Conservation (phyloP, 2,113 vertebrate genomes). For the Nothoprocta pentlandii region DNA sequence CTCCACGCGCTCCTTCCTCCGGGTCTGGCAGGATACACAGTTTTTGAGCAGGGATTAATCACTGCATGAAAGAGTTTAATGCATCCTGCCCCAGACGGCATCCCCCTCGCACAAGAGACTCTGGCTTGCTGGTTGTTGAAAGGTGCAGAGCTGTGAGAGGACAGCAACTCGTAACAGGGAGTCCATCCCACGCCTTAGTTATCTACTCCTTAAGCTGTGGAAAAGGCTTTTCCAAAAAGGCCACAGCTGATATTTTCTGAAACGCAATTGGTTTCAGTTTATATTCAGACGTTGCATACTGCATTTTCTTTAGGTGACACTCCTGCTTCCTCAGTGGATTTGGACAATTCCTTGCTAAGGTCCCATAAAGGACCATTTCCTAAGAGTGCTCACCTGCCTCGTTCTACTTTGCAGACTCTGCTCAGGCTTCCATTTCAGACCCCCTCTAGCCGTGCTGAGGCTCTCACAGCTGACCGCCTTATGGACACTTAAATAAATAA, state of each 20-base stretch:
- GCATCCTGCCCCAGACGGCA: not conserved
- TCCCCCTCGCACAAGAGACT: rapidly evolving
- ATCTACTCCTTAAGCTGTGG: not conserved
- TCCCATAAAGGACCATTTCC: not conserved
- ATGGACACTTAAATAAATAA: not conserved
- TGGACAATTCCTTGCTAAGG: not conserved
- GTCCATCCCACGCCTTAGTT: not conserved
- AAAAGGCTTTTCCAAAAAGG: not conserved
- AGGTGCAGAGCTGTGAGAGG: not conserved
- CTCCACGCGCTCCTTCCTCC: rapidly evolving
- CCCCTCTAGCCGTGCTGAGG: not conserved
- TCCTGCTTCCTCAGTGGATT: not conserved
- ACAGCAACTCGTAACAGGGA: rapidly evolving
- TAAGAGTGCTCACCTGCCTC: not conserved
- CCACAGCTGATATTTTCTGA: not conserved
- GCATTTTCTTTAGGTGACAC: not conserved
- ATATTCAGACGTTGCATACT: not conserved
- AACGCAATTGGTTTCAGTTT: rapidly evolving
- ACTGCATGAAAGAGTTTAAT: not conserved
- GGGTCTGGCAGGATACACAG: rapidly evolving
- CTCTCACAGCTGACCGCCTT: not conserved
- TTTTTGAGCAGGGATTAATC: not conserved
- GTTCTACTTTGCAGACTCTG: not conserved
- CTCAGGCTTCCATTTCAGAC: not conserved
- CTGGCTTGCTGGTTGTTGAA: not conserved